Percentiles rank a stretch among this genome's conserved stretches.
These are phyloP conservation scores for Syritta pipiens DNA, from an alignment of 2,888 invertebrate species.

Conservation along the genomic window DNA sequence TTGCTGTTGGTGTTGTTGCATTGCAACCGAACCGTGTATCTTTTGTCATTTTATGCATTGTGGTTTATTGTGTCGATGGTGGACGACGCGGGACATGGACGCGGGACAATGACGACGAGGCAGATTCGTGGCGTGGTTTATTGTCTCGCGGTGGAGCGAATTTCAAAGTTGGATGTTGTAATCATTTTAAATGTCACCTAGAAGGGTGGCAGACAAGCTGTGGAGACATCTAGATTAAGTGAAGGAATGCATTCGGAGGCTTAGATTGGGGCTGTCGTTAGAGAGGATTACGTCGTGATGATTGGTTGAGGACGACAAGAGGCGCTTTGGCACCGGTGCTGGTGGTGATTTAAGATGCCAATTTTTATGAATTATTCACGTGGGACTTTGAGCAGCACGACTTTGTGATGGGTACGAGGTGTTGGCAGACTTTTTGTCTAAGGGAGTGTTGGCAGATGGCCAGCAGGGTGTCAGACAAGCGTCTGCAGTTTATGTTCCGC, in stretches of 20 bases:
- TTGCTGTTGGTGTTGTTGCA: slow-evolving; percentile 2
- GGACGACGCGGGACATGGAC: slow-evolving; percentile 16
- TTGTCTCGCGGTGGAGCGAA: slow-evolving; percentile 55
- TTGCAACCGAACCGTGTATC: slow-evolving; percentile 35
- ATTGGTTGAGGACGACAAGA: background rate
- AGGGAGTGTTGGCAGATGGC: no score
- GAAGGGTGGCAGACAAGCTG: slow-evolving; percentile 11
- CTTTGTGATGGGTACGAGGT: no score
- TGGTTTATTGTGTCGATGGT: slow-evolving; percentile 50
- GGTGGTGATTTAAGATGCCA: no score
- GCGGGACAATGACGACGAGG: background rate
- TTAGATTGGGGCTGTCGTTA: background rate
- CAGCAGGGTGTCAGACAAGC: no score
- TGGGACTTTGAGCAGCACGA: no score
- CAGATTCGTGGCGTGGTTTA: slow-evolving; percentile 33
- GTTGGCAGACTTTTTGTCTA: no score
- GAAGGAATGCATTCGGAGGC: slow-evolving; percentile 12
- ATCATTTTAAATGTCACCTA: slow-evolving; percentile 62
- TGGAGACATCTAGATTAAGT: slow-evolving; percentile 51
- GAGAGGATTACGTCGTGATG: background rate
- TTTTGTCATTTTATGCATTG: slow-evolving; percentile 64
- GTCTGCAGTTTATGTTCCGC: no score
- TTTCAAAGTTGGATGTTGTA: slow-evolving; percentile 59
- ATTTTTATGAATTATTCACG: no score
- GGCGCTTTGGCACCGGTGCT: no score